Percentiles rank a stretch among this genome's conserved stretches.
Evolutionary conservation across 2,113 vertebrate genomes (phyloP).

Genomic region (Gallinago undulata): DNA sequence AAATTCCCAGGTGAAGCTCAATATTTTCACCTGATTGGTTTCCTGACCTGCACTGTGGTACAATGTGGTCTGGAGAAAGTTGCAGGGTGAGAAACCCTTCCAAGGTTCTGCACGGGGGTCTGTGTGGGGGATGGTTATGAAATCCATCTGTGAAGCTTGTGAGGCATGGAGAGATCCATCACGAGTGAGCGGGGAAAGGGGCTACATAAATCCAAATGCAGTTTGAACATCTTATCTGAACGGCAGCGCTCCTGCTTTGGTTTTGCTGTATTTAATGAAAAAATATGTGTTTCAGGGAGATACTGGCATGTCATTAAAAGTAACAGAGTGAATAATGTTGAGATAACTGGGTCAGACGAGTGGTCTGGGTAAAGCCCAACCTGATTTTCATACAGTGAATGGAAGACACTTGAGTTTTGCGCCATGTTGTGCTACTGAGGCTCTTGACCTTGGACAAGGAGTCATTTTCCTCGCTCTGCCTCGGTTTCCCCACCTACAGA

Average conservation of each 20-base stretch:
- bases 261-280: background rate
- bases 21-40: background rate
- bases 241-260: background rate
- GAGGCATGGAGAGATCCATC: background rate
- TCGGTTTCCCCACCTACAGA: background rate
- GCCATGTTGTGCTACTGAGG: background rate
- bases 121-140: background rate
- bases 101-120: background rate
- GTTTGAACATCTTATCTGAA: background rate
- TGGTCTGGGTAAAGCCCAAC: background rate
- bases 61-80: rapidly evolving
- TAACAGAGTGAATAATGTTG: background rate
- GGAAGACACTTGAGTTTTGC: background rate
- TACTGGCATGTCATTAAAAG: background rate
- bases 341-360: background rate
- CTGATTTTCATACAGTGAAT: rapidly evolving
- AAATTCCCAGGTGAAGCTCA: background rate
- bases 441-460: background rate
- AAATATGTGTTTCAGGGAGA: background rate
- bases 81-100: background rate
- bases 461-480: background rate
- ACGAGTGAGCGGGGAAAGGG: background rate
- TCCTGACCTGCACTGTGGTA: background rate
- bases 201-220: background rate
- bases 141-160: background rate